Conservation (phyloP, 2,113 vertebrate genomes). For the Eleginops maclovinus region DNA sequence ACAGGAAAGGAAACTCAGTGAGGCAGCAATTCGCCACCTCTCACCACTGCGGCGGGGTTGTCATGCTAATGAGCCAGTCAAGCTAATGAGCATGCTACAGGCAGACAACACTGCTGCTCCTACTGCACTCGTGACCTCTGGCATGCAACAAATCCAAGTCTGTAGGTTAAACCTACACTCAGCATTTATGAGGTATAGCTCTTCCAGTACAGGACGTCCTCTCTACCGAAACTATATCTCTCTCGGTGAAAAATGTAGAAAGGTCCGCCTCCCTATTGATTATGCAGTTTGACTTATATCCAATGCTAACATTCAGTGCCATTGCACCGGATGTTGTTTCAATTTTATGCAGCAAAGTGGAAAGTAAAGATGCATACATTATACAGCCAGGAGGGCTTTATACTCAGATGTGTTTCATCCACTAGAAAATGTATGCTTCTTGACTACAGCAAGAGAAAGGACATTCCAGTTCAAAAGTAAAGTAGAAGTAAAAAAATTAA, state of each 20-base stretch:
- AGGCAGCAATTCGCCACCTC: conserved; percentile 18
- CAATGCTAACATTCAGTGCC: not conserved
- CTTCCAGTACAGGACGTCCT: not conserved
- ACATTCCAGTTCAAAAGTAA: not conserved
- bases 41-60: conserved; percentile 6
- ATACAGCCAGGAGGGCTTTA: not conserved
- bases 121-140: not conserved
- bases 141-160: not conserved
- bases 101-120: not conserved
- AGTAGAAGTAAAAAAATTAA: not conserved
- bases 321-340: not conserved
- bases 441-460: not conserved
- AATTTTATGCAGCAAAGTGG: not conserved
- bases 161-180: not conserved
- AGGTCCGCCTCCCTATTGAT: not conserved
- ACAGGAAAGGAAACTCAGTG: conserved; percentile 13
- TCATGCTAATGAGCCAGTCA: conserved; percentile 23
- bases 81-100: conserved; percentile 18
- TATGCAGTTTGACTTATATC: not conserved
- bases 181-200: not conserved
- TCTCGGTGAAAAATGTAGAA: not conserved
- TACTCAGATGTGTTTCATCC: not conserved
- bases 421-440: not conserved
- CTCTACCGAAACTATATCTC: not conserved
- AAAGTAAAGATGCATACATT: not conserved